phyloP scores from a whole-genome alignment of 2,797 vertebrate species.

The Mormyrops attenuatus region DNA sequence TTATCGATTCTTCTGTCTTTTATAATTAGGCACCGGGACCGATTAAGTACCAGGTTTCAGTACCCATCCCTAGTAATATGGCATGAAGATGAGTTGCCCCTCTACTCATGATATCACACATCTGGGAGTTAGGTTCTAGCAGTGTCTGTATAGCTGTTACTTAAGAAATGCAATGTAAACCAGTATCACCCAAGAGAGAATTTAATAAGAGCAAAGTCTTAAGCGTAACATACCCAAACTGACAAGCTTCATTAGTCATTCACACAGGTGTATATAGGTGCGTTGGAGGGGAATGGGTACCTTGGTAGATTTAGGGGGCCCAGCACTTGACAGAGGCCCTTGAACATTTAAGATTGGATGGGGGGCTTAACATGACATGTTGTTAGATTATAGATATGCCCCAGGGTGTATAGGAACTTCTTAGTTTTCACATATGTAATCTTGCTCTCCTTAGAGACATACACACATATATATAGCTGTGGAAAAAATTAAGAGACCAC shows the following conservation, averaged over 20 bases:
- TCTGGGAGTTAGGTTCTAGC: background rate
- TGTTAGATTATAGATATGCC: too few species aligned
- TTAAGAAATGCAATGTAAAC: background rate
- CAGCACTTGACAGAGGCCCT: too few species aligned
- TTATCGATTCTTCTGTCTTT: too few species aligned
- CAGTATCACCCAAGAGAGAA: background rate
- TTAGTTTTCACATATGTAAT: too few species aligned
- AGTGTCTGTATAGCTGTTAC: background rate
- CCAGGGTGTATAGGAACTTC: too few species aligned
- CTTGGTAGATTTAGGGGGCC: background rate
- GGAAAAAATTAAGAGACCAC: too few species aligned
- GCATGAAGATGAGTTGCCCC: background rate
- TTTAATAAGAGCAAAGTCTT: background rate
- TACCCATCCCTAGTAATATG: background rate
- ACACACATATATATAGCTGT: too few species aligned
- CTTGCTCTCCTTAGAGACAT: too few species aligned
- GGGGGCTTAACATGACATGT: too few species aligned
- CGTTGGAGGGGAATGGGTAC: background rate
- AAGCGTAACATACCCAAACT: background rate
- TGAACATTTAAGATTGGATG: too few species aligned
- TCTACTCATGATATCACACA: background rate
- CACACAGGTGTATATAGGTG: background rate
- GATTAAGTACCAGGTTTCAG: too few species aligned
- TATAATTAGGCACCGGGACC: too few species aligned
- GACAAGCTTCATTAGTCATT: background rate